Base-by-base conservation (phyloP, 2,797 vertebrate species). In the Nyctibius grandis region DNA sequence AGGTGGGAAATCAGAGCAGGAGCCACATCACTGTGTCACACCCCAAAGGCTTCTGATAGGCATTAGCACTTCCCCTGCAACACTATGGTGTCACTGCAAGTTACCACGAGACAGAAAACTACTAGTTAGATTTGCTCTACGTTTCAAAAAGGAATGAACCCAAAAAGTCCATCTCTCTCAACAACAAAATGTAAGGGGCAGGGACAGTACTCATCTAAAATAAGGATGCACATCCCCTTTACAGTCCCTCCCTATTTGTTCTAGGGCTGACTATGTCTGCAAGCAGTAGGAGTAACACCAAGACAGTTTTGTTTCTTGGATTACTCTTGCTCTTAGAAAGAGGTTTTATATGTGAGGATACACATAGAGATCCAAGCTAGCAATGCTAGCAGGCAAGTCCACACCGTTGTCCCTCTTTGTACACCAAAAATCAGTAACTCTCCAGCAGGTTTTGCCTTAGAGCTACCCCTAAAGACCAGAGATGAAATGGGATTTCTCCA, bases 61-160 rank as follows among this genome's bases (percentile, higher is more conserved):
- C 15, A 20, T 8, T 5, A 19, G 21, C 4, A 3, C 25, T 25
- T 7, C 6, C 23, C 54, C n/a, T 48, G 25, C 44, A 40, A 16
- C 7, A 3, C 26, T 3, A 15, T 15, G 7, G 12, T 23, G 4
- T 4, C 15, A 25, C 70, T 26, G 34, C 18, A 23, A n/a, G 12
- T 13, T 6, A n/a, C 3, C 31, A 12, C 0, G 1, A 65, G 45
- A 22, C 3, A 11, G 8, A 34, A 65, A 14, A 22, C 15, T 18
- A 14, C 17, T 6, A 4, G 14, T 6, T 29, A 13, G 15, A 7
- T 34, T 54, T 36, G 4, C 48, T 70, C 31, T 3, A 4, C 9
- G 3, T 20, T n/a, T 21, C 34, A 28, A 26, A 45, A 28, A 34
- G 13, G 20, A 63, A 15, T 2, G 5, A 47, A 34, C 9, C 42